These are phyloP conservation scores for Saccostrea cuccullata DNA, from an alignment of 1,140 invertebrate genomes.

Conservation along the genomic window DNA sequence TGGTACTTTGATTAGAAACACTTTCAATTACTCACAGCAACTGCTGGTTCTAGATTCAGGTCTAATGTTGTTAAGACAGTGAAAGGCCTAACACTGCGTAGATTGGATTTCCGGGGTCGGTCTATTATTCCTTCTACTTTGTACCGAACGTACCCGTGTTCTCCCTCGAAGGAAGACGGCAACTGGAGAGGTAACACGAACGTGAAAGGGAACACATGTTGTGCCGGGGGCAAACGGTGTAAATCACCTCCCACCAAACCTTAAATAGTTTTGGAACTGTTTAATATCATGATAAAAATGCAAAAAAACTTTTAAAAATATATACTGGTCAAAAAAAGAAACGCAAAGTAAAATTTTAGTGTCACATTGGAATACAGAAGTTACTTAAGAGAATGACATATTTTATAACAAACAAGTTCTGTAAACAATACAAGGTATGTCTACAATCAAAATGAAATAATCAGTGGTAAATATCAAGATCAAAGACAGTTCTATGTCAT, in stretches of 20 bases:
- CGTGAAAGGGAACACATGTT: conserved; percentile 40
- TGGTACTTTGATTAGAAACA: neutral
- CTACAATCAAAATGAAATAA: no score
- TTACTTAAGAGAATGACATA: no score
- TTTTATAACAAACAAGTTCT: no score
- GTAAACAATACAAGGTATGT: no score
- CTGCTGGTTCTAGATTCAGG: conserved; percentile 59
- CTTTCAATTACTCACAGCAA: conserved; percentile 25
- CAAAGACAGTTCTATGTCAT: no score
- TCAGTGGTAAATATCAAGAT: no score
- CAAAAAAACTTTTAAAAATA: no score
- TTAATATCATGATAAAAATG: no score
- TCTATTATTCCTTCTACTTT: conserved; percentile 75
- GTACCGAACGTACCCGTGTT: conserved; percentile 73
- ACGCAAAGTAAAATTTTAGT: no score
- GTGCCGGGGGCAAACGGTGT: conserved; percentile 12
- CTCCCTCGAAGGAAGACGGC: conserved; percentile 48
- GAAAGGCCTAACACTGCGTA: conserved; percentile 62
- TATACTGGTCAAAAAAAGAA: no score
- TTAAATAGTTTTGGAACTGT: neutral
- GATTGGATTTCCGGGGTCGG: conserved; percentile 70
- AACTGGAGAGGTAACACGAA: conserved; percentile 41
- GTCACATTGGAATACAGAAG: no score
- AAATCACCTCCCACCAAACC: conserved; percentile 7
- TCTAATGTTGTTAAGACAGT: conserved; percentile 68